Base-by-base conservation (phyloP, 2,888 invertebrate genomes). In the Laothoe populi region DNA sequence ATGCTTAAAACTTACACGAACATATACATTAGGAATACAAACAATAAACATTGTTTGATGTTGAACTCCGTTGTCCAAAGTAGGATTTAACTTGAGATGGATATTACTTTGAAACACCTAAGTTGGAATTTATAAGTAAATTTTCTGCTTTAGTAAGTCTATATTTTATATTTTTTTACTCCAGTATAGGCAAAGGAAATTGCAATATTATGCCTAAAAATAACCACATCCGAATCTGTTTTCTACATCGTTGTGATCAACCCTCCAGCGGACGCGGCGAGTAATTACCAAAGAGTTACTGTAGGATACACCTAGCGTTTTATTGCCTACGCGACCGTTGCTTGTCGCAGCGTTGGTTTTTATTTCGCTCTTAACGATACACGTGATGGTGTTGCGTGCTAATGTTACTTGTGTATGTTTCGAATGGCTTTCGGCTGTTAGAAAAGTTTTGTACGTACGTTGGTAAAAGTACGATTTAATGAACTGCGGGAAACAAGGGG, bases 221-320 rank as follows among this genome's bases (percentile, higher is more conserved):
- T 4, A 70, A 63, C 72, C 71, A 59, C 68, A 68, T 71, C 70
- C 57, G 57, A 53, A 1, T 13, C 10, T 35, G 11, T 16, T 23
- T 21, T 5, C n/a, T 42, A 21, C 59, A 45, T 46, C 62, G 65
- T 62, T 3, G 35, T 16, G 66, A 66, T 68, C 69, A 62, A 70
- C 72, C 71, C 75, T 58, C 58, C 63, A 68, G 70, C 60, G 53
- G 63, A 63, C 65, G 73, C 68, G 68, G 67, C 72, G 72, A 74
- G 83, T 84, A 83, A 83, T 83, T 83, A 82, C 77, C 78, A 70
- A 76, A 78, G 79, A 74, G 73, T 70, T 74, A 66, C 67, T 65
- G 66, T 66, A 69, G 65, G 31, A 19, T 53, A 35, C 48, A 48
- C 71, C 72, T 70, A 66, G 70, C 70, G 66, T 71, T 74, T 74